phyloP scores from a whole-genome alignment of 2,888 invertebrate genomes.

The Tenthredo mesomela region DNA sequence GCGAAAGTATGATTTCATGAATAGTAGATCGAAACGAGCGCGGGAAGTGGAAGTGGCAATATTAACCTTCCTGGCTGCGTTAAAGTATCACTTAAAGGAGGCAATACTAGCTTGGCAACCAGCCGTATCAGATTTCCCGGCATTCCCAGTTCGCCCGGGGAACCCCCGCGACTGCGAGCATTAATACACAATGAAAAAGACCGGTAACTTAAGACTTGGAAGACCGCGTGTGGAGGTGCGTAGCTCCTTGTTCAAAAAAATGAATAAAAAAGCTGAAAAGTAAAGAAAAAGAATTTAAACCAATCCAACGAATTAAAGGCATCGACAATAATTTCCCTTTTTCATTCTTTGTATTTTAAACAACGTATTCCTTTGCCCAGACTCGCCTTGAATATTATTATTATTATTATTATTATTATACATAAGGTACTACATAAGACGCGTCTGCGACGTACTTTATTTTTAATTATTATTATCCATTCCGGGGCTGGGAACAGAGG shows the following conservation, averaged over 20 bases:
- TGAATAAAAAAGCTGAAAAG: neutral
- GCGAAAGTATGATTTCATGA: constrained; percentile 54
- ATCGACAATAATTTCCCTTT: neutral
- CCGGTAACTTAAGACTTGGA: constrained; percentile 47
- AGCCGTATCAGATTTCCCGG: constrained; percentile 49
- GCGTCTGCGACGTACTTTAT: constrained; percentile 40
- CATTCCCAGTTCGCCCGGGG: constrained; percentile 23
- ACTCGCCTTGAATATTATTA: neutral
- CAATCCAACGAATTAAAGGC: neutral
- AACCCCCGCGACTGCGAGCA: constrained; percentile 4
- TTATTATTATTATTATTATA: neutral
- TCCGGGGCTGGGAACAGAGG: constrained; percentile 21
- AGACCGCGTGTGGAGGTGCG: neutral
- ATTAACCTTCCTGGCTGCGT: constrained; percentile 46
- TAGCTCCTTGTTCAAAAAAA: neutral
- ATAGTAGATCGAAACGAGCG: constrained; percentile 43
- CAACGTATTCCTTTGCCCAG: neutral
- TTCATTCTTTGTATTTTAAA: neutral
- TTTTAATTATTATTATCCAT: constrained; percentile 48
- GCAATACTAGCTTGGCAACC: constrained; percentile 43
- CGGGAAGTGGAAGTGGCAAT: constrained; percentile 47
- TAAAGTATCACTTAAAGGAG: constrained; percentile 53
- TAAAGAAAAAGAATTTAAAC: neutral
- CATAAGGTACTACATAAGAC: neutral
- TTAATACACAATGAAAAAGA: constrained; percentile 50